These are phyloP conservation scores for Champsocephalus esox DNA, from an alignment of 2,797 vertebrate species.

Conservation along the genomic window DNA sequence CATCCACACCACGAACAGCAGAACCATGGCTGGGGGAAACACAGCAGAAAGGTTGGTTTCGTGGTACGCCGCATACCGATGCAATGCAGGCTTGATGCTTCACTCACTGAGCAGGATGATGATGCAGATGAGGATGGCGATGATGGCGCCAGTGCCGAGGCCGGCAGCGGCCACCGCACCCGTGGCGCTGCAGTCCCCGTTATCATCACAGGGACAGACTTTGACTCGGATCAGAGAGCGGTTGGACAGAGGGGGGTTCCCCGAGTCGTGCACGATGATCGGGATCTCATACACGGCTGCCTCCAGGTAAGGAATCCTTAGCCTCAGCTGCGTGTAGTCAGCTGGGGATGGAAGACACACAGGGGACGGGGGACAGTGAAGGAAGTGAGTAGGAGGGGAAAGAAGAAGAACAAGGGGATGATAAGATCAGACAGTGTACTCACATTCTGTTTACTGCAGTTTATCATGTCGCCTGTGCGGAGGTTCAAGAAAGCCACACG, in stretches of 20 bases:
- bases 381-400: not conserved
- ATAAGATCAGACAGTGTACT: slow-evolving; percentile 22
- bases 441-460: slow-evolving; percentile 44
- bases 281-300: slow-evolving; percentile 92
- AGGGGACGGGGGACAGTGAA: not conserved
- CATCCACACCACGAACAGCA: slow-evolving; percentile 97
- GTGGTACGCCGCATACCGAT: not conserved
- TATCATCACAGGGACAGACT: slow-evolving; percentile 95
- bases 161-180: slow-evolving; percentile 94
- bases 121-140: slow-evolving; percentile 96
- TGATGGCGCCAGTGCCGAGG: slow-evolving; percentile 96
- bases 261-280: slow-evolving; percentile 93
- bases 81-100: not conserved
- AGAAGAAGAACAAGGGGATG: not conserved
- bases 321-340: slow-evolving; percentile 92
- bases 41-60: not conserved
- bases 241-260: slow-evolving; percentile 96
- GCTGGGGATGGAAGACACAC: slow-evolving; percentile 76
- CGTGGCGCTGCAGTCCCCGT: slow-evolving; percentile 93
- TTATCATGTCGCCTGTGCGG: slow-evolving; percentile 23
- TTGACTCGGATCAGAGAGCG: slow-evolving; percentile 94
- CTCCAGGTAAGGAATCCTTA: slow-evolving; percentile 93
- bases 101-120: slow-evolving; percentile 93
- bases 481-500: slow-evolving; percentile 22
- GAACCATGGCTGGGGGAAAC: slow-evolving; percentile 89